Base-by-base conservation (phyloP, 2,113 vertebrate species). In the Oryzias woworae region DNA sequence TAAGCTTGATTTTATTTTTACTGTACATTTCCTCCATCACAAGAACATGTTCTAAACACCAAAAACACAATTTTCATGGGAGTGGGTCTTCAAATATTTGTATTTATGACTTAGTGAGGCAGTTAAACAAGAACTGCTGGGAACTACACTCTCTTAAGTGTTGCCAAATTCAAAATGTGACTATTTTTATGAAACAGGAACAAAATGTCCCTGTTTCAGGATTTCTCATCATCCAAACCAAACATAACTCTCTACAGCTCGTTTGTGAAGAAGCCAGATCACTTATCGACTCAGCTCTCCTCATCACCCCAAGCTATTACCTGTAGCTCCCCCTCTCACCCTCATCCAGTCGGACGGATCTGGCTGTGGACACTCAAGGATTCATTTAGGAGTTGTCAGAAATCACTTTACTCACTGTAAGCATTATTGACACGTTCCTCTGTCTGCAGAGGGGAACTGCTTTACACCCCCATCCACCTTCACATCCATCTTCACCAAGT, bases 301-400 rank as follows among this genome's bases (percentile, higher is more conserved):
- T 66, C 63, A 69, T 58, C 84, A 69, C 47, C 41, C 7, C 71
- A 73, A 72, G 84, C 85, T 73, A 87, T 87, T 81, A 84, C 66
- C 64, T 66, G 72, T 36, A 45, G 47, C 67, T 76, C 60, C 47
- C 57, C 22, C 48, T 58, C 70, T 58, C 75, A 69, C 58, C 54
- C 69, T 69, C 69, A 69, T 60, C 66, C 66, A 77, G 66, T 78
- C 72, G 85, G 64, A 79, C 73, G 80, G 71, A 71, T 85, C 59
- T 72, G 17, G 82, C 85, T 62, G 66, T 49, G 51, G 69, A 28
- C 53, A 74, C 66, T 50, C 43, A 58, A 70, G 82, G 71, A 74
- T 88, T 92, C 83, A 92, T 90, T 85, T 90, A 82, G 74, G 70
- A 84, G 71, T 79, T 86, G 86, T 89, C 87, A 91, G 78, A 85